Evolutionary conservation across 1,140 invertebrate species (phyloP), one percentile per base, ranked within the genome.

Genomic region (Conopomorpha cramerella): DNA sequence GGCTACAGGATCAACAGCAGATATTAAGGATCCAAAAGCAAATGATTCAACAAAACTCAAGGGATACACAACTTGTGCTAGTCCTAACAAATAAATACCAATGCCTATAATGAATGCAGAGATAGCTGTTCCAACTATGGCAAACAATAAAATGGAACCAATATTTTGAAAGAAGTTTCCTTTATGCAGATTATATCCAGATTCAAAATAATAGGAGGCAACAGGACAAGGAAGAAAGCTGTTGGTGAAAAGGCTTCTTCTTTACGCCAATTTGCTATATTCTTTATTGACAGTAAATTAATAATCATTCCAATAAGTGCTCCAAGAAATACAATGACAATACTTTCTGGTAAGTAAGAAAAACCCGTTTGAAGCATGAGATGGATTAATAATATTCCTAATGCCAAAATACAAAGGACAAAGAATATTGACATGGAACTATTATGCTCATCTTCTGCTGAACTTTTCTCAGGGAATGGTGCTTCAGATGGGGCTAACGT

Each of bases 91-190:
- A 72, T 98, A 99, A 40, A 99, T 87, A 8, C 95, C 95, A 40
- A 92, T 91, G 26, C 96, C 96, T 51, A 96, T 93, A 8, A 94
- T 86, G 55, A 96, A 85, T 8, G 96, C 96, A 12, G 95, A 98
- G 48, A 99, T 96, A 0, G 92, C 86, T 12, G 96, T 99, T 0
- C 96, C 96, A 55, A 98, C 83, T 48, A 99, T 96, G 1, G 96
- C 96, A 86, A 99, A 99, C 0, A 98, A 87, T 41, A 98, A 66
- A 46, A 92, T 92, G 3, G 90, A 95, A 15, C 94, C 95, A 64
- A 98, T 96, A 61, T 98, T 98, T 79, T 97, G 95, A 67, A 99
- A 98, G 61, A 99, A 99, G 61, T 99, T 98, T 34, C 96, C 95
- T 74, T 98, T 98, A 56, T 98, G 96, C 30, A 99, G 82, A 84